Evolutionary conservation across 2,113 vertebrate species (phyloP), one percentile per base, ranked within the genome.

Genomic region (Guaruba guarouba): DNA sequence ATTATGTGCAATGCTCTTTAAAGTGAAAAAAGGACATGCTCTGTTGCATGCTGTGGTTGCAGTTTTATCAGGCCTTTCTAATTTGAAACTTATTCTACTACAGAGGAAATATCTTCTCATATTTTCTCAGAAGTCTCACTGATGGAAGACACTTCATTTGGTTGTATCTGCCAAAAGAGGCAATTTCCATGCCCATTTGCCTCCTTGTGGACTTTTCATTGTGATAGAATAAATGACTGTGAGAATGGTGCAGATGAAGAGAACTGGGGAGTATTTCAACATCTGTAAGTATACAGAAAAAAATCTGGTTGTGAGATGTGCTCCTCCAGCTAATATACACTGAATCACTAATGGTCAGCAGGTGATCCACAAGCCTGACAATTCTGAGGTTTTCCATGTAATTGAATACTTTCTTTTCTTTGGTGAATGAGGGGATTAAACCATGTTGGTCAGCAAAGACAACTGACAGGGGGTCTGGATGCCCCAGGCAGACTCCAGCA

Each of bases 171-270:
- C 85, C 98, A 96, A 9, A 97, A 98, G 8, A 97, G 97, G 17
- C 98, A 98, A 82, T 99, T 99, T 62, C 98, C 98, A 37, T 98
- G 98, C 91, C 33, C 33, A 15, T 59, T 59, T 98, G 98, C 59
- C 95, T 99, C 48, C 98, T 96, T 96, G 5, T 92, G 97, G 68
- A 95, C 94, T 80, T 97, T 99, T 74, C 98, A 98, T 80, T 99
- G 98, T 19, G 98, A 99, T 29, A 98, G 98, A 8, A 87, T 98
- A 95, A 97, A 97, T n/a, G 98, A 98, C 95, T 99, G 98, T 67
- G 96, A 96, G n/a, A 99, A 99, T 9, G 97, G 98, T 28, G 98
- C 98, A 1, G 98, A 99, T 6, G 98, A 99, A 88, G 95, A 96
- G 8, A 97, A 94, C 61, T 98, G 98, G 97, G 98, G 68, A 98